Evolutionary conservation across 2,797 vertebrate genomes (phyloP), one percentile per base, ranked within the genome.

Genomic region (Pangasius larnaudii): DNA sequence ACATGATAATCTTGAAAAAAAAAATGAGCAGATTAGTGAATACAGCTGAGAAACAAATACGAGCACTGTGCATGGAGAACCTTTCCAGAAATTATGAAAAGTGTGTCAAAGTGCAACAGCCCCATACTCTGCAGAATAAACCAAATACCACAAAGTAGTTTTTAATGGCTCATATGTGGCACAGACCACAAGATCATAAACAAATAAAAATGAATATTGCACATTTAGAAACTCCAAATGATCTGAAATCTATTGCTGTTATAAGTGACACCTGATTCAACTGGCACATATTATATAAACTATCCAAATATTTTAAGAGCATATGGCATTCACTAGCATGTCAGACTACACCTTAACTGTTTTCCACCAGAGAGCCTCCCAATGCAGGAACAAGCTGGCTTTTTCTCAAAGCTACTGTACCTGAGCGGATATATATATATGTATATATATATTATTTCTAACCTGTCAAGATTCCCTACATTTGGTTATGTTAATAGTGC

Each of bases 11-110:
- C 88, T 61, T 56, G 0, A 2, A 7, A 5, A 39, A 39, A 79
- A 51, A 36, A 56, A 77, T 0, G 14, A 80, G 61, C 49, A 71
- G 49, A 90, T 90, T 89, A 89, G 77, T 39, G 6, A 77, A 83
- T 4, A 69, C 8, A 59, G 6, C 39, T 46, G 5, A 58, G 24
- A 67, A 79, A 59, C 63, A 59, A 36, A 65, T 39, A 30, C 1
- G 19, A 84, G 80, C 69, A 53, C 6, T 36, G 58, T 36, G 39
- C 19, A 18, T 1, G n/a, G n/a, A 71, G 19, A 36, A 53, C 4
- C 18, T 30, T 53, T 53, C 46, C 39, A 67, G 16, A 84, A 67
- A 51, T 69, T 36, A 7, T 36, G 33, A 69, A 56, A 84, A 84
- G 49, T 84, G 65, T 36, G 46, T 71, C 82, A 84, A 56, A 85